Base-by-base conservation (phyloP, 1,140 invertebrate genomes). In the Cherax destructor region DNA sequence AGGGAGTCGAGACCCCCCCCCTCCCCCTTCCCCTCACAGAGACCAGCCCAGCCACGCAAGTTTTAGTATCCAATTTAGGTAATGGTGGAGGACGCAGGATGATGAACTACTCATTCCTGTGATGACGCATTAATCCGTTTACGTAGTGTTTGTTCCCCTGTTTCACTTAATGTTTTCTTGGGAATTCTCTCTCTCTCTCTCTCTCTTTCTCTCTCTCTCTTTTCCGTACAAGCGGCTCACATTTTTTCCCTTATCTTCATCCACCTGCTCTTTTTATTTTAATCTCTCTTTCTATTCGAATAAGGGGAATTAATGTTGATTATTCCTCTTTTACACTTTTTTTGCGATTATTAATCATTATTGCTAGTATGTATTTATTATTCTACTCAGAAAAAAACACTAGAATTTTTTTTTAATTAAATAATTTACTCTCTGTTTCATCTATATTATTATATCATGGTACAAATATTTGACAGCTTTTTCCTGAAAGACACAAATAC, bases 121-220 rank as follows among this genome's bases (percentile, higher is more conserved):
- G 88, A 90, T 90, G 88, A 90, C 69, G 81, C 88, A 90, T 90
- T 90, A 90, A 90, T 90, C 74, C 80, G 88, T 76, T 90, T 90
- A 84, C 65, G 88, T 83, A 41, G 88, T 72, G 72, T 83, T 90
- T 90, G 80, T 76, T 90, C 65, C 30, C 88, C 59, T 50, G 88
- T 90, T 90, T 90, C 88, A 90, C 81, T 90, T 90, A 83, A 90
- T 90, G 88, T 80, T 49, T 90, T 61, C 80, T 61, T 74, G 72
- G 87, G 79, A 76, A 74, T 83, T 56, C 18, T 41, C 6, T 41
- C 13, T 59, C 4, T 72, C 30, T 84, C 4, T 84, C 13, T 69
- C 30, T n/a, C n/a, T 47, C 21, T 16, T 6, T 65, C 21, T 84
- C 9, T 84, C 16, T 72, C 4, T 65, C 21, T 65, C 21, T 65